Percentiles rank a stretch among this genome's conserved stretches.
These are phyloP conservation scores for Brachymystax lenok DNA, from an alignment of 2,797 vertebrate species.

Conservation along the genomic window DNA sequence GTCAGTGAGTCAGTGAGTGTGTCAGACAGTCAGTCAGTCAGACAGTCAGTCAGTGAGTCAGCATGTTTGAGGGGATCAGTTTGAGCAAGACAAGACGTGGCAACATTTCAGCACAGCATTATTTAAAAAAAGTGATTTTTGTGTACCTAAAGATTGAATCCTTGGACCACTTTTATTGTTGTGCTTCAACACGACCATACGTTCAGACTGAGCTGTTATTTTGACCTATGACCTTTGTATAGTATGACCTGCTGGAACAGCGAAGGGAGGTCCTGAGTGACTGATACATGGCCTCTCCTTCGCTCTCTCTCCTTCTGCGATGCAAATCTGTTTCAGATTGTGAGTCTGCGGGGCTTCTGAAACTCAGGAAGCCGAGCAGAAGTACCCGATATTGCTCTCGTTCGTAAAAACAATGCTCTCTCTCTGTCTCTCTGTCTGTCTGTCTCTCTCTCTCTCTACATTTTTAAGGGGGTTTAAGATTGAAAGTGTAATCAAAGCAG, in stretches of 20 bases:
- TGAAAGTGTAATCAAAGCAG: neutral
- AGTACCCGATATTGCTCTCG: conserved; percentile 30
- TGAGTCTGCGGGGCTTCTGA: conserved; percentile 41
- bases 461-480: neutral
- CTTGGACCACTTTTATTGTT: conserved; percentile 32
- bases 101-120: neutral
- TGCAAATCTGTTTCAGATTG: conserved; percentile 55
- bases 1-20: too few species aligned
- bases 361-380: conserved; percentile 42
- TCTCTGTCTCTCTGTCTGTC: too few species aligned
- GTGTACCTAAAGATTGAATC: neutral
- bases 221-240: conserved; percentile 40
- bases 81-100: neutral
- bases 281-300: conserved; percentile 1
- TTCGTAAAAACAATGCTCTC: conserved; percentile 29
- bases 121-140: neutral
- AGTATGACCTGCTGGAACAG: conserved; percentile 18
- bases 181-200: conserved; percentile 24
- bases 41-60: too few species aligned
- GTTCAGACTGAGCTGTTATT: conserved; percentile 31
- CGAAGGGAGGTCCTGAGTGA: neutral
- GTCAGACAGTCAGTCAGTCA: too few species aligned
- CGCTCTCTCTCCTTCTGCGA: neutral
- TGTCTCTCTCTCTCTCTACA: neutral
- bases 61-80: too few species aligned